phyloP scores from a whole-genome alignment of 2,113 vertebrate genomes.

The Pogona vitticeps region DNA sequence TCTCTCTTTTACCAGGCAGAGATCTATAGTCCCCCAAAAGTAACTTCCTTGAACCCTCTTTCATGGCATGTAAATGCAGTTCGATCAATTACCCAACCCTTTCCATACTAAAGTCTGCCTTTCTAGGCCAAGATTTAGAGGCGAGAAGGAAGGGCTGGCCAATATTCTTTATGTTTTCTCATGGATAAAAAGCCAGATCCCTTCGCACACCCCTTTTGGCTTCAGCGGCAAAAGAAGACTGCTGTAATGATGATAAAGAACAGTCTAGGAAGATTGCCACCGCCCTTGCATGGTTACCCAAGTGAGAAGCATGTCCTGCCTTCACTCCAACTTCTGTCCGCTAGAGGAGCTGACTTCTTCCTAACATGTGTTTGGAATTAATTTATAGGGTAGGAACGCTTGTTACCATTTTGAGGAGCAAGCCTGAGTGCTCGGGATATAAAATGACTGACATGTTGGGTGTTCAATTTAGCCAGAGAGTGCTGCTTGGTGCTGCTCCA shows the following conservation, averaged over 20 bases:
- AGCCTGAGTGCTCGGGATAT: background rate
- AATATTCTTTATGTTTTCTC: background rate
- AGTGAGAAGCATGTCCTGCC: conserved; percentile 5
- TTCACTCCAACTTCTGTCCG: background rate
- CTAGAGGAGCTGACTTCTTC: conserved; percentile 15
- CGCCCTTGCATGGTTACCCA: conserved; percentile 10
- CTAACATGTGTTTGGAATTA: conserved; percentile 29
- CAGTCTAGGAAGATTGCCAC: background rate
- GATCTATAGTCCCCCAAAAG: no score
- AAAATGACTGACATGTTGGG: background rate
- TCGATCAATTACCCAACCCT: background rate
- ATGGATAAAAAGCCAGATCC: background rate
- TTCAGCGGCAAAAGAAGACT: conserved; percentile 22
- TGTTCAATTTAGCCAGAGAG: conserved; percentile 8
- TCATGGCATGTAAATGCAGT: background rate
- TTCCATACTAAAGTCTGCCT: background rate
- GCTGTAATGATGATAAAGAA: conserved; percentile 20
- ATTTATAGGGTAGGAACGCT: conserved; percentile 19
- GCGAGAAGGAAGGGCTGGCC: background rate
- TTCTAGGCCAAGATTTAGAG: conserved; percentile 13
- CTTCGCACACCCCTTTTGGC: background rate
- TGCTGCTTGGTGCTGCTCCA: background rate
- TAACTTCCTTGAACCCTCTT: no score
- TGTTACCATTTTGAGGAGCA: conserved; percentile 19
- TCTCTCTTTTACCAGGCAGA: background rate